Evolutionary conservation across 2,113 vertebrate genomes (phyloP).

Genomic region (Apus apus): DNA sequence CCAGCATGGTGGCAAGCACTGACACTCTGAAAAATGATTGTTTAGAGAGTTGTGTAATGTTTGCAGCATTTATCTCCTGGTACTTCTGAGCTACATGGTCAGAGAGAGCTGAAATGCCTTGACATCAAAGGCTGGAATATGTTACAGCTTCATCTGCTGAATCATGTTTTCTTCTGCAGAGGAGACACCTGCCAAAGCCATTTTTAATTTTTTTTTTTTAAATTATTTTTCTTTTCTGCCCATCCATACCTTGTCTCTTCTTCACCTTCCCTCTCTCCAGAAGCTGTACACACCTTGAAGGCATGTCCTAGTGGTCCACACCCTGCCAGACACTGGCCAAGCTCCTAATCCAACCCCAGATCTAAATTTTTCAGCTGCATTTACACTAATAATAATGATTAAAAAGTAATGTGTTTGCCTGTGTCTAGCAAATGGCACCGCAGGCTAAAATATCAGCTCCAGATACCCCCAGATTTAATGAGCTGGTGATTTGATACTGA

Average conservation of each 20-base stretch:
- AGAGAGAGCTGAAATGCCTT: background rate
- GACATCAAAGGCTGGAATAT: background rate
- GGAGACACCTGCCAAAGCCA: background rate
- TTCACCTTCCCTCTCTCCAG: background rate
- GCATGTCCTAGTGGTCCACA: background rate
- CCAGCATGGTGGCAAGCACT: background rate
- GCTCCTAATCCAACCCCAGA: background rate
- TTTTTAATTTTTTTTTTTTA: background rate
- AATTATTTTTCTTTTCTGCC: too few species aligned
- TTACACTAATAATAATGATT: background rate
- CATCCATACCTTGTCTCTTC: background rate
- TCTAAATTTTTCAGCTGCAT: background rate
- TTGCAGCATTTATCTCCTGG: background rate
- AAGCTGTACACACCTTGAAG: background rate
- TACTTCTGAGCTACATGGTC: background rate
- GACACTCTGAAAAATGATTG: background rate
- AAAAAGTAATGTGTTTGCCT: background rate
- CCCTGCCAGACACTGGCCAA: rapidly evolving
- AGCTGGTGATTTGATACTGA: background rate
- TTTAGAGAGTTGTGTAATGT: background rate
- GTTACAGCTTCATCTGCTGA: background rate
- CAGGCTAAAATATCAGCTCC: background rate
- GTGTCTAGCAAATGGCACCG: background rate
- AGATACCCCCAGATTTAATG: background rate
- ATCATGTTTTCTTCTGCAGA: background rate